A percentile compares a stretch with the other conserved stretches of the same genome.
These are phyloP conservation scores for Eupithecia tripunctaria DNA, from an alignment of 2,888 invertebrate genomes.

Conservation along the genomic window DNA sequence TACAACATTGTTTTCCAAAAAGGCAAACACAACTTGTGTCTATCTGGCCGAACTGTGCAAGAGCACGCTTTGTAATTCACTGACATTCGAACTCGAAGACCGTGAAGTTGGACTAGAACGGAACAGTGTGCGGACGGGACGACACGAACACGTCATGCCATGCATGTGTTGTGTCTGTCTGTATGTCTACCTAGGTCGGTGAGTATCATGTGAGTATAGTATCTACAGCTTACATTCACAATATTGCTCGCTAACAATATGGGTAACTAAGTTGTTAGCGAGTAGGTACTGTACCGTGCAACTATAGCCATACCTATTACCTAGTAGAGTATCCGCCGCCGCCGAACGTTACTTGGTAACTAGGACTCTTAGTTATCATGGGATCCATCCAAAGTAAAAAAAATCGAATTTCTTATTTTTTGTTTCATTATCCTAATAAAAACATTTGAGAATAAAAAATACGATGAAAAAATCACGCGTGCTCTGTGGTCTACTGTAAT, in stretches of 20 bases:
- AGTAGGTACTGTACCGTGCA: background rate
- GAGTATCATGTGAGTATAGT: no score
- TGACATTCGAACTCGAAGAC: conserved; percentile 54
- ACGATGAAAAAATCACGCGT: no score
- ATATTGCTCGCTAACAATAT: background rate
- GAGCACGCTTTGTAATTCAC: conserved; percentile 66
- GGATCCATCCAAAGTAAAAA: no score
- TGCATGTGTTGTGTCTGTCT: conserved; percentile 13
- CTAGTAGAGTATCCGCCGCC: no score
- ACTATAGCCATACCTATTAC: no score
- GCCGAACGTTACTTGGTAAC: no score
- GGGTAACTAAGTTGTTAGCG: background rate
- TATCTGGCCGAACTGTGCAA: conserved; percentile 48
- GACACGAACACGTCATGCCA: conserved; percentile 47
- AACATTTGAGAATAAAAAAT: no score
- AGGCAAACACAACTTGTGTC: conserved; percentile 15
- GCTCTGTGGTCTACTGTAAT: no score
- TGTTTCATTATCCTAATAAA: no score
- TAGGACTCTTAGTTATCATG: no score
- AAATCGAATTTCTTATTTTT: no score
- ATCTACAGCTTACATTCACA: conserved; percentile 25
- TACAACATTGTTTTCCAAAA: background rate
- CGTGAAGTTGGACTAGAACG: conserved; percentile 55
- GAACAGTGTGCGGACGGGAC: conserved; percentile 42
- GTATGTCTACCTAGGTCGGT: no score